phyloP scores from a whole-genome alignment of 1,140 invertebrate species.

The Nymphalis io region DNA sequence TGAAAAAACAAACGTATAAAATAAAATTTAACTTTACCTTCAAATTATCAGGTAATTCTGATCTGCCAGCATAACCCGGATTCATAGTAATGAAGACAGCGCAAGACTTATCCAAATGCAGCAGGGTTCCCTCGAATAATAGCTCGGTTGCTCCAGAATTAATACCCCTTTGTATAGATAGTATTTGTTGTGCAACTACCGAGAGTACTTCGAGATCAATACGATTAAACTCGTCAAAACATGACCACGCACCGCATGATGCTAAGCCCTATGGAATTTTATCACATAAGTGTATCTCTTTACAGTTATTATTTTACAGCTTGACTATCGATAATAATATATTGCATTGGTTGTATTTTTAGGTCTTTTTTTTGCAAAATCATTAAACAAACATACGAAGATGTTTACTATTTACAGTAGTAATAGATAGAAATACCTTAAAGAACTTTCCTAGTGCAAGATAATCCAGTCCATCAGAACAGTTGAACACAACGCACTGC shows the following conservation, averaged over 20 bases:
- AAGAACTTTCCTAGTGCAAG: conserved; percentile 97
- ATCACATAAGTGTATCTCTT: neutral
- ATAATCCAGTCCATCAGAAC: conserved; percentile 95
- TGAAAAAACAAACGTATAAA: too few species aligned
- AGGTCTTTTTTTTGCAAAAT: too few species aligned
- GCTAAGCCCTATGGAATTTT: conserved; percentile 86
- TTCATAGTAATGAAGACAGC: conserved; percentile 99
- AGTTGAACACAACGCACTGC: conserved; percentile 98
- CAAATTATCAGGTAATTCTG: conserved; percentile 96
- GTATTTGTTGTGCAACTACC: conserved; percentile 95
- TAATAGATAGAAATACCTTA: conserved; percentile 81
- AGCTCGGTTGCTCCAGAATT: conserved; percentile 87
- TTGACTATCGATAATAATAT: too few species aligned
- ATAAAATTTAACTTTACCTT: conserved; percentile 82
- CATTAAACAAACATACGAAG: too few species aligned
- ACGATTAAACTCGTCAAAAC: conserved; percentile 97
- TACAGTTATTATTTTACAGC: neutral
- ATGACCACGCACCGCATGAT: conserved; percentile 97
- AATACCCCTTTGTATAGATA: conserved; percentile 89
- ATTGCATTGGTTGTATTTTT: too few species aligned
- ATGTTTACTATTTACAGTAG: too few species aligned
- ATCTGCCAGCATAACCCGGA: conserved; percentile 95
- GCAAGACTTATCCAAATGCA: conserved; percentile 94
- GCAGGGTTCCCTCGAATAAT: conserved; percentile 94
- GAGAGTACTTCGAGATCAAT: conserved; percentile 94